Evolutionary conservation across 2,888 invertebrate genomes (phyloP).

Genomic region (Cerastoderma edule): DNA sequence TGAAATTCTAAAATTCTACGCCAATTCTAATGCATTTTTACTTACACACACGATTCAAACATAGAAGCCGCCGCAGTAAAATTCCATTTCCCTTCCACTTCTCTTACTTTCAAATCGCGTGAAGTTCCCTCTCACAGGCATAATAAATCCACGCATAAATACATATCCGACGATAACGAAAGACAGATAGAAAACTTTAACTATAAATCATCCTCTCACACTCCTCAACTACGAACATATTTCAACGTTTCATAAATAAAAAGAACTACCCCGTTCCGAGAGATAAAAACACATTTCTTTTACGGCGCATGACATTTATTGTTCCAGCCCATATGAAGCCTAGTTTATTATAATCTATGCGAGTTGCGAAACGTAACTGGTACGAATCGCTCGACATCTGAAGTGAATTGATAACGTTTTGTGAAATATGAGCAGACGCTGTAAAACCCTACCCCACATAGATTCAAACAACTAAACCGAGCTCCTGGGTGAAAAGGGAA

Average conservation of each 20-base stretch:
- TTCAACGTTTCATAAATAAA: too few relatives aligned
- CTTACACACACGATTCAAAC: too few relatives aligned
- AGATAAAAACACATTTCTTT: slow-evolving; percentile 13
- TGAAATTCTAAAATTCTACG: too few relatives aligned
- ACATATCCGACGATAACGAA: too few relatives aligned
- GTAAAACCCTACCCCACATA: too few relatives aligned
- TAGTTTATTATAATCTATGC: slow-evolving; percentile 26
- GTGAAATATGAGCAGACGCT: slow-evolving; percentile 21
- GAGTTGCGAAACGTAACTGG: slow-evolving; percentile 19
- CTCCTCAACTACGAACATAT: slow-evolving; percentile 1
- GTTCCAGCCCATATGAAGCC: slow-evolving; percentile 6
- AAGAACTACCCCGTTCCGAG: neutral
- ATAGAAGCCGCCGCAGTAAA: too few relatives aligned
- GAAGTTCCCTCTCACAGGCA: neutral
- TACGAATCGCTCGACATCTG: slow-evolving; percentile 14
- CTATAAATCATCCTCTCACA: too few relatives aligned
- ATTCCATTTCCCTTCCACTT: neutral
- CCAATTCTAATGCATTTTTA: too few relatives aligned
- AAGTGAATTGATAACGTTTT: slow-evolving; percentile 22
- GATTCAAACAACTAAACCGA: too few relatives aligned
- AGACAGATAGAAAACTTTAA: slow-evolving; percentile 8
- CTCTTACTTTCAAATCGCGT: neutral
- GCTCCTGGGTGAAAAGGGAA: too few relatives aligned
- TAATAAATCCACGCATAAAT: neutral
- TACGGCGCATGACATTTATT: slow-evolving; percentile 15